Evolutionary conservation across 2,797 vertebrate species (phyloP).

Genomic region (Pangasius djambal): DNA sequence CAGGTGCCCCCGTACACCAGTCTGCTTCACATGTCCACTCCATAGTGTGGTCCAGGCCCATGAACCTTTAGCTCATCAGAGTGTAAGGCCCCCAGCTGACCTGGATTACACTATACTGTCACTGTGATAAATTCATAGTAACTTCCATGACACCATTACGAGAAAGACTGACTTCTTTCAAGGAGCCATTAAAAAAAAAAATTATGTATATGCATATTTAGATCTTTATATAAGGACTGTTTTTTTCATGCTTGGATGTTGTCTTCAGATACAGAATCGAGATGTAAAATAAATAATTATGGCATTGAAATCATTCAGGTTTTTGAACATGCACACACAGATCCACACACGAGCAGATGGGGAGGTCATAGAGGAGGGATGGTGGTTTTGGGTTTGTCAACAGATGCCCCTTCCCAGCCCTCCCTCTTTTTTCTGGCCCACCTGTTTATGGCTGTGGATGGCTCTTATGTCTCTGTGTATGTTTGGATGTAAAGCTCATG

Average conservation of each 20-base stretch:
- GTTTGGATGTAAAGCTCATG: conserved; percentile 41
- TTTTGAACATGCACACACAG: conserved; percentile 12
- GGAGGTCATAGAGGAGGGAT: conserved; percentile 60
- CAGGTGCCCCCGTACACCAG: conserved; percentile 20
- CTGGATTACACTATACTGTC: conserved; percentile 32
- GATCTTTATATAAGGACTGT: not conserved
- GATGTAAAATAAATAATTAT: not conserved
- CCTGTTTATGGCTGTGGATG: conserved; percentile 65
- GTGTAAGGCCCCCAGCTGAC: conserved; percentile 33
- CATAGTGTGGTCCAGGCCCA: conserved; percentile 31
- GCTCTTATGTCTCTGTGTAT: conserved; percentile 52
- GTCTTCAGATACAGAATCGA: not conserved
- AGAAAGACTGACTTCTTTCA: not conserved
- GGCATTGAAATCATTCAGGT: not conserved
- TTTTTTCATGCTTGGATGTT: not conserved
- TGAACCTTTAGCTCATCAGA: conserved; percentile 38
- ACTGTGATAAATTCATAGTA: conserved; percentile 13
- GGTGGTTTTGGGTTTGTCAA: conserved; percentile 64
- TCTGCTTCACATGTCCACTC: conserved; percentile 19
- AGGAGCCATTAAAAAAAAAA: not conserved
- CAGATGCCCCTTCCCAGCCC: conserved; percentile 69
- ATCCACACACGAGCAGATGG: conserved; percentile 64
- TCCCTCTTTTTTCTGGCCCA: conserved; percentile 61
- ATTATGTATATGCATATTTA: not conserved
- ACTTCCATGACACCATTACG: not conserved